These are phyloP conservation scores for Rhyacophila evoluta DNA, from an alignment of 2,888 invertebrate species.

Conservation along the genomic window DNA sequence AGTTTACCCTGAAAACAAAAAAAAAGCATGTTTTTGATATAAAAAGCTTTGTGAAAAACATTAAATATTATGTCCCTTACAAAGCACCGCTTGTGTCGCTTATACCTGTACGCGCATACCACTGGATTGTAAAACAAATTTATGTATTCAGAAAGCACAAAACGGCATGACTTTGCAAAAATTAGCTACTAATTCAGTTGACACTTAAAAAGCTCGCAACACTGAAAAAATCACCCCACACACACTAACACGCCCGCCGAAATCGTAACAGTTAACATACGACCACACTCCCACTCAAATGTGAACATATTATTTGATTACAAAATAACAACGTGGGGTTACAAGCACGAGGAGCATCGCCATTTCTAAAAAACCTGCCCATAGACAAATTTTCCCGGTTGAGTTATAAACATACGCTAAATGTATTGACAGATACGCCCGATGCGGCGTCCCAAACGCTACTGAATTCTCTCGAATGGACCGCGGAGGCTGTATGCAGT, in stretches of 20 bases:
- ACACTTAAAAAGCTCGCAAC: conserved; percentile 23
- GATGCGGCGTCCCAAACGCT: conserved; percentile 43
- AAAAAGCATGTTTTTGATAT: too few relatives aligned
- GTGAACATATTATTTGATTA: not conserved
- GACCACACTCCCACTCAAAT: not conserved
- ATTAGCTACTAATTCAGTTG: not conserved
- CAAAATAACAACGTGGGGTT: not conserved
- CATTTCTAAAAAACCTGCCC: conserved; percentile 26
- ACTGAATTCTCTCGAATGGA: conserved; percentile 39
- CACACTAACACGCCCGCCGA: not conserved
- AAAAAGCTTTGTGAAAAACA: too few relatives aligned
- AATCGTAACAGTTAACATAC: not conserved
- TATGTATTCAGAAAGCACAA: conserved; percentile 21
- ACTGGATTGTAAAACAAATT: not conserved
- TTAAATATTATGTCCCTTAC: too few relatives aligned
- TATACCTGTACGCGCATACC: not conserved
- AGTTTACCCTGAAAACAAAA: too few relatives aligned
- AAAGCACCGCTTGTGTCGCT: not conserved
- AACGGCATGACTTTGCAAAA: conserved; percentile 33
- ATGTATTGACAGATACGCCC: conserved; percentile 2
- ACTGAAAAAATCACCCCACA: not conserved
- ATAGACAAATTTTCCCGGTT: conserved; percentile 32
- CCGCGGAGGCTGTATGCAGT: conserved; percentile 30
- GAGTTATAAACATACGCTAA: not conserved
- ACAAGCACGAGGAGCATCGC: not conserved